Evolutionary conservation across 2,797 vertebrate genomes (phyloP).

Genomic region (Chromis chromis): DNA sequence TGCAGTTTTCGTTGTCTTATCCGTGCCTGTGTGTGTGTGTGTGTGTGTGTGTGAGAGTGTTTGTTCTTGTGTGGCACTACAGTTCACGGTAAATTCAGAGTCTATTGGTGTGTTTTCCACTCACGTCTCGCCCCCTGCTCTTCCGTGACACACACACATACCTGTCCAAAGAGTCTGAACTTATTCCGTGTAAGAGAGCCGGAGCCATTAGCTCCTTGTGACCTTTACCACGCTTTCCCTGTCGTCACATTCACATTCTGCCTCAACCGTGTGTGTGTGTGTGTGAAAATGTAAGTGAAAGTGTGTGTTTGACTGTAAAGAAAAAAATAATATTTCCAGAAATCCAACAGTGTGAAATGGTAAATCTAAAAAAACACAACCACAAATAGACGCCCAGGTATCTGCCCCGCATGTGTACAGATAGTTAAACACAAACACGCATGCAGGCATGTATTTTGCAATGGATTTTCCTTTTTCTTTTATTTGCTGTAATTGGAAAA

Average conservation of each 20-base stretch:
- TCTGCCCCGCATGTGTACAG: neutral
- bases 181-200: constrained; percentile 81
- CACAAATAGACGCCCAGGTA: constrained; percentile 1
- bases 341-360: constrained; percentile 21
- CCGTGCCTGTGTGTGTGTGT: constrained; percentile 24
- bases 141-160: constrained; percentile 36
- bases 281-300: constrained; percentile 42
- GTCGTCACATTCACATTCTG: constrained; percentile 68
- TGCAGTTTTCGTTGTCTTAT: constrained; percentile 18
- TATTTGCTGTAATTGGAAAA: constrained; percentile 88
- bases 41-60: constrained; percentile 22
- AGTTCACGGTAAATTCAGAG: neutral
- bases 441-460: constrained; percentile 63
- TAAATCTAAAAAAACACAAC: constrained; percentile 11
- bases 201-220: constrained; percentile 81
- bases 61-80: constrained; percentile 19
- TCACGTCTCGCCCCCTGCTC: constrained; percentile 63
- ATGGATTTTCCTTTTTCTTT: constrained; percentile 78
- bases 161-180: constrained; percentile 82
- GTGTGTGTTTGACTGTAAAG: constrained; percentile 37
- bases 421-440: constrained; percentile 29
- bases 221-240: constrained; percentile 82
- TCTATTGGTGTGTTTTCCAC: constrained; percentile 61
- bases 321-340: neutral
- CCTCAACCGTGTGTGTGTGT: constrained; percentile 40